These are phyloP conservation scores for Lithosia quadra DNA, from an alignment of 2,888 invertebrate genomes.

Conservation along the genomic window DNA sequence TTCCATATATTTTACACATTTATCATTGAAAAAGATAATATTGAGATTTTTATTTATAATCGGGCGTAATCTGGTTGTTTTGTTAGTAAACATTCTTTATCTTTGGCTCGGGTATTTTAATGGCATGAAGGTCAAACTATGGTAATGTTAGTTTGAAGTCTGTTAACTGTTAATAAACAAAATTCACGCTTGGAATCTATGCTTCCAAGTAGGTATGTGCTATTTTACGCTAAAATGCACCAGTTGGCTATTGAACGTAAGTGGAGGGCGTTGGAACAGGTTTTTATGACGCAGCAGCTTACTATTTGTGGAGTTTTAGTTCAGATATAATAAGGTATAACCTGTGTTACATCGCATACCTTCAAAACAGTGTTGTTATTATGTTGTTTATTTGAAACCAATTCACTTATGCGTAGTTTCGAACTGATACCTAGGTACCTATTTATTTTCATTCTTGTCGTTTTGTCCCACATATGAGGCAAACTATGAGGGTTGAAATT, in stretches of 20 bases:
- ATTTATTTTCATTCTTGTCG: no score
- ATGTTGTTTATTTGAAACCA: not conserved
- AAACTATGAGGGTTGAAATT: no score
- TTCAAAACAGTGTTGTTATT: not conserved
- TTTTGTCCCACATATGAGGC: no score
- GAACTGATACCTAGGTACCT: no score
- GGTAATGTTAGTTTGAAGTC: not conserved
- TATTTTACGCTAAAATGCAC: conserved; percentile 9
- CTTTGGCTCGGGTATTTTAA: not conserved
- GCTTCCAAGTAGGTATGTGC: not conserved
- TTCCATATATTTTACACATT: not conserved
- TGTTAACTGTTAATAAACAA: not conserved
- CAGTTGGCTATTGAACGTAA: conserved; percentile 5
- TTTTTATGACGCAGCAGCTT: conserved; percentile 20
- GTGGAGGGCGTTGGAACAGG: conserved; percentile 17
- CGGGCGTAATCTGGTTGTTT: not conserved
- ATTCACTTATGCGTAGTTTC: no score
- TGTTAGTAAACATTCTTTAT: not conserved
- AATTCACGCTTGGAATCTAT: not conserved
- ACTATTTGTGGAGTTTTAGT: conserved; percentile 13
- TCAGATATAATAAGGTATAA: not conserved
- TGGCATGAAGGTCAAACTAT: not conserved
- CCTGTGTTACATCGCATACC: not conserved
- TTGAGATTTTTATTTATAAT: not conserved
- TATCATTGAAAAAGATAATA: not conserved